A percentile compares a stretch with the other conserved stretches of the same genome.
Evolutionary conservation across 2,113 vertebrate genomes (phyloP).

Genomic region (Gavialis gangeticus): DNA sequence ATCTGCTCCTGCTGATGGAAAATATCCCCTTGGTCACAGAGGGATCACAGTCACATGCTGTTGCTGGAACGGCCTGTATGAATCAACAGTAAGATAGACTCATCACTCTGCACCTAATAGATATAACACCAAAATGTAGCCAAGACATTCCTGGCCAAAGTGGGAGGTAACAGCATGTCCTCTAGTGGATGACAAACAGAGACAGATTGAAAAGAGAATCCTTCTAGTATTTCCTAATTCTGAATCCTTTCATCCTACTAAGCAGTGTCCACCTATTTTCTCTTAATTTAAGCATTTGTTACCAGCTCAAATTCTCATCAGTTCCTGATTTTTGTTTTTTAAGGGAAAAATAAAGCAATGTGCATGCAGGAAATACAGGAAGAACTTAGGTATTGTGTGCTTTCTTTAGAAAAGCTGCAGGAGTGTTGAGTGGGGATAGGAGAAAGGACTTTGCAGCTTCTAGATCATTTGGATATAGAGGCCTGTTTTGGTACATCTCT

Average conservation of each 20-base stretch:
- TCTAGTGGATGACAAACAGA: not conserved
- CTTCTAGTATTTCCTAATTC: not conserved
- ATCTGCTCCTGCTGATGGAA: conserved; percentile 75
- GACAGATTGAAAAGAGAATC: conserved; percentile 33
- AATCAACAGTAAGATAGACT: conserved; percentile 78
- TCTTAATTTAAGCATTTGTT: not conserved
- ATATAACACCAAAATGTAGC: conserved; percentile 74
- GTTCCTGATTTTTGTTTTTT: not conserved
- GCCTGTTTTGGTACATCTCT: not conserved
- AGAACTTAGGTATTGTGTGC: too few species aligned
- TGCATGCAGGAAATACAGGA: not conserved
- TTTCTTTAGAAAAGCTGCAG: not conserved
- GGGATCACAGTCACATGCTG: conserved; percentile 75
- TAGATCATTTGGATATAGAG: not conserved
- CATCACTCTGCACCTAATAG: conserved; percentile 79
- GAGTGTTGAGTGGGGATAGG: not conserved
- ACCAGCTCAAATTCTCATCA: not conserved
- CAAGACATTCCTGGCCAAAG: conserved; percentile 76
- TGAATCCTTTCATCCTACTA: not conserved
- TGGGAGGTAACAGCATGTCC: conserved; percentile 58
- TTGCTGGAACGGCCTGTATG: conserved; percentile 64
- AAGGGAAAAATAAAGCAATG: not conserved
- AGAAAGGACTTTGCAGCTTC: fast-evolving
- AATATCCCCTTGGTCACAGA: conserved; percentile 71
- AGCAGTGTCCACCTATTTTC: not conserved